These are phyloP conservation scores for Pan paniscus DNA, from an alignment of 2,113 vertebrate species.

Conservation along the genomic window DNA sequence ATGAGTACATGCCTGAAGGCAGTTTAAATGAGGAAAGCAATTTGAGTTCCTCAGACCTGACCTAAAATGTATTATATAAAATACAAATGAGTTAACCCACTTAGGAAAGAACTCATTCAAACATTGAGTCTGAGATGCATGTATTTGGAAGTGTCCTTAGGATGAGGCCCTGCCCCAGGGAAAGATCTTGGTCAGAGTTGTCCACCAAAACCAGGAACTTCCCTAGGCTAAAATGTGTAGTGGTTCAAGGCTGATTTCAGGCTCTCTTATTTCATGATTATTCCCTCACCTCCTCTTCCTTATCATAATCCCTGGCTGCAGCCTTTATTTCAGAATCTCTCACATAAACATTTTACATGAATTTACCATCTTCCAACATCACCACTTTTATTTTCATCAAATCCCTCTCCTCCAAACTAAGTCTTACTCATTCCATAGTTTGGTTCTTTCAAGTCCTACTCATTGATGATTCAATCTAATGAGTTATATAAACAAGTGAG, in stretches of 20 bases:
- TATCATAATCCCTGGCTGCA: background rate
- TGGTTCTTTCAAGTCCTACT: background rate
- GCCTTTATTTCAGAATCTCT: background rate
- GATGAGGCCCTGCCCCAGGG: background rate
- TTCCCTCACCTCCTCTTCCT: background rate
- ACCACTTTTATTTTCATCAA: background rate
- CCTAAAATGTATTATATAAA: conserved; percentile 69
- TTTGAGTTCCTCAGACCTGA: conserved; percentile 69
- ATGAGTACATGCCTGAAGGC: conserved; percentile 70
- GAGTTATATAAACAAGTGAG: background rate
- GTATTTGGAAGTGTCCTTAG: background rate
- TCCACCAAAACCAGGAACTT: background rate
- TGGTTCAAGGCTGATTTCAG: background rate
- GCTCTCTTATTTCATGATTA: background rate
- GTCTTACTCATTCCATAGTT: background rate
- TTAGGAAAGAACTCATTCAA: conserved; percentile 51
- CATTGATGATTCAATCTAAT: background rate
- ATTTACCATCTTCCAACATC: background rate
- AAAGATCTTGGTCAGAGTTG: background rate
- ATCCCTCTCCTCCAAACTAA: background rate
- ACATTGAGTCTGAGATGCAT: background rate
- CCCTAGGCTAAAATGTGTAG: background rate
- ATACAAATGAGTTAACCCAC: conserved; percentile 70
- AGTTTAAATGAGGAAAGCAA: conserved; percentile 78
- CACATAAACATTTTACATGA: background rate